Evolutionary conservation across 2,113 vertebrate species (phyloP).

Genomic region (Indri indri): DNA sequence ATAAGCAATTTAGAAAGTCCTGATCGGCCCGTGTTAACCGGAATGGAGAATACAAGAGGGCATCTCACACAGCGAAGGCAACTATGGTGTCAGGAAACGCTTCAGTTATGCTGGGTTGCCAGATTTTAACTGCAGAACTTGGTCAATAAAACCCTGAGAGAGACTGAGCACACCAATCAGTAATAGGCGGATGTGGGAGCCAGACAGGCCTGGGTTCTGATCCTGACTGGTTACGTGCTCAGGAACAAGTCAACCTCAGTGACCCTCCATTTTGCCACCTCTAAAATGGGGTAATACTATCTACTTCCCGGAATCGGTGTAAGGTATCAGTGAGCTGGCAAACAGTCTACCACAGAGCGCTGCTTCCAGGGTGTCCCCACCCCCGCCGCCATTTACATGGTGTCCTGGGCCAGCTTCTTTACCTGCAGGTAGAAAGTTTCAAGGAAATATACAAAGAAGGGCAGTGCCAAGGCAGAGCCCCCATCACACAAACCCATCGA

Average conservation of each 20-base stretch:
- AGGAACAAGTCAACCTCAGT: background rate
- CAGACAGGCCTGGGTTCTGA: background rate
- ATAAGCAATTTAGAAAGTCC: background rate
- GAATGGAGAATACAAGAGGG: background rate
- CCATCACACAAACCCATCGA: background rate
- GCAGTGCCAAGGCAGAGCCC: background rate
- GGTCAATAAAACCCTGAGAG: background rate
- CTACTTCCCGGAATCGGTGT: background rate
- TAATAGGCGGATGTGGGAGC: background rate
- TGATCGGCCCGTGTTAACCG: background rate
- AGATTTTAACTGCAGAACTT: background rate
- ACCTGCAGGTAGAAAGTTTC: background rate
- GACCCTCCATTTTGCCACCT: conserved; percentile 4
- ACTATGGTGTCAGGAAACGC: background rate
- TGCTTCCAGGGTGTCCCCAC: background rate
- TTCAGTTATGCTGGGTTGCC: background rate
- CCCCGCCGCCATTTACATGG: background rate
- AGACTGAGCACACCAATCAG: conserved; percentile 12
- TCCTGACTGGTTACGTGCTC: background rate
- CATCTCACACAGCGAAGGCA: background rate
- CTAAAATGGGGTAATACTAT: background rate
- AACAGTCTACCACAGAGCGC: background rate
- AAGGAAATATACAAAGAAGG: background rate
- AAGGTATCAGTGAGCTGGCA: background rate
- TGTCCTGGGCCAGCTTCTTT: background rate